Conservation (phyloP, 2,888 invertebrate species). For the Omphaloscelis lunosa region DNA sequence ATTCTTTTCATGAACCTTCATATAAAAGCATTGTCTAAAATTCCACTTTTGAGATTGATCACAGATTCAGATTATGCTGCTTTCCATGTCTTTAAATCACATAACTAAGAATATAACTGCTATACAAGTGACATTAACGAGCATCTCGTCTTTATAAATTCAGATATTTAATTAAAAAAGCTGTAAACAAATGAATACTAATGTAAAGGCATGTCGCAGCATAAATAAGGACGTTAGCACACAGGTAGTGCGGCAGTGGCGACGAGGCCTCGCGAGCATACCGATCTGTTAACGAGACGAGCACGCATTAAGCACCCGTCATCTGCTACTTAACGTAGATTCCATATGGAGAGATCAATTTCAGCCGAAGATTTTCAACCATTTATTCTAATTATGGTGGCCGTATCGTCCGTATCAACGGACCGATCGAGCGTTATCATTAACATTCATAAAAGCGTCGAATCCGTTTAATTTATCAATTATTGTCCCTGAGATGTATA, state of each 20-base stretch:
- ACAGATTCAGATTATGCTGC: conserved; percentile 11
- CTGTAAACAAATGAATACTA: conserved; percentile 82
- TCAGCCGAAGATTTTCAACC: conserved; percentile 78
- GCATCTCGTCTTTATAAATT: conserved; percentile 66
- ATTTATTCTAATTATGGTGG: conserved; percentile 87
- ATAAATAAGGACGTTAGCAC: conserved; percentile 54
- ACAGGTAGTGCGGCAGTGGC: conserved; percentile 25
- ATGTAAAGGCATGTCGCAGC: conserved; percentile 64
- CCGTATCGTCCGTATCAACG: conserved; percentile 76
- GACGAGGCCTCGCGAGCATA: conserved; percentile 41
- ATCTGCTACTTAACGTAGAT: conserved; percentile 73
- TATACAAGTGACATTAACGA: conserved; percentile 73
- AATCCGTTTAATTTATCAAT: conserved; percentile 87
- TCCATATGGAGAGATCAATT: conserved; percentile 78
- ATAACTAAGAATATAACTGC: conserved; percentile 32
- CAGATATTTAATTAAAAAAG: conserved; percentile 79
- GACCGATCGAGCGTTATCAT: conserved; percentile 81
- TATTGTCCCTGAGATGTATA: conserved; percentile 78
- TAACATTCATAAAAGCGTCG: conserved; percentile 85
- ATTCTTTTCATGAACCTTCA: neutral
- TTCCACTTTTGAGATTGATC: neutral
- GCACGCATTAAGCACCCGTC: conserved; percentile 76
- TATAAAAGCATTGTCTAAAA: neutral
- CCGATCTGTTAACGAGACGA: conserved; percentile 65
- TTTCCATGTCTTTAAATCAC: conserved; percentile 38